These are phyloP conservation scores for Chrysomela aeneicollis DNA, from an alignment of 2,888 invertebrate genomes.

Conservation along the genomic window DNA sequence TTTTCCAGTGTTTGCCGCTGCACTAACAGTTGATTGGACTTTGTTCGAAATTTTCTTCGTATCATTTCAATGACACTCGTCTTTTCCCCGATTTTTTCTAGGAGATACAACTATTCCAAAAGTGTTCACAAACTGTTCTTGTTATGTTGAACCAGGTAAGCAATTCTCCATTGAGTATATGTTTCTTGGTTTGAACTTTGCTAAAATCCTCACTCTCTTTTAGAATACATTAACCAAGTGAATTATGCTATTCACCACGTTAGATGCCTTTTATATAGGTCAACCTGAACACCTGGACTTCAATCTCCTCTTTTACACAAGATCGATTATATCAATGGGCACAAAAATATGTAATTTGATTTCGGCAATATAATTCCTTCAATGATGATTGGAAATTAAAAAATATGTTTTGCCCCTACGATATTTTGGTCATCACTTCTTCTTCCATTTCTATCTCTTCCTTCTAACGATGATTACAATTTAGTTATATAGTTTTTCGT, in stretches of 20 bases:
- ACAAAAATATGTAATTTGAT: too few relatives aligned
- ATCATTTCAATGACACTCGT: not conserved
- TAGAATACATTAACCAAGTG: not conserved
- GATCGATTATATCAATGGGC: too few relatives aligned
- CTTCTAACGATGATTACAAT: not conserved
- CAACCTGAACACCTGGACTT: conserved; percentile 30
- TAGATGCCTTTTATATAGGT: conserved; percentile 31
- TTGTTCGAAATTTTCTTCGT: conserved; percentile 14
- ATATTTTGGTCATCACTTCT: too few relatives aligned
- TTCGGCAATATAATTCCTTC: too few relatives aligned
- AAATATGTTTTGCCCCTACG: not conserved
- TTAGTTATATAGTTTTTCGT: too few relatives aligned
- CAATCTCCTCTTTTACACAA: not conserved
- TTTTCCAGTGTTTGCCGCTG: conserved; percentile 5
- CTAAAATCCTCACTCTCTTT: not conserved
- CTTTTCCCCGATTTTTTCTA: conserved; percentile 32
- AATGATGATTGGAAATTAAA: too few relatives aligned
- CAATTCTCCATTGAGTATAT: not conserved
- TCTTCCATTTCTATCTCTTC: not conserved
- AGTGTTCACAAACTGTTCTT: conserved; percentile 34
- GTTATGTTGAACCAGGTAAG: conserved; percentile 39
- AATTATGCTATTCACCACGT: not conserved
- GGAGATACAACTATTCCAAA: conserved; percentile 35
- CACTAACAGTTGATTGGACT: conserved; percentile 15
- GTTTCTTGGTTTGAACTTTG: not conserved